Evolutionary conservation across 2,888 invertebrate species (phyloP), one percentile per base, ranked within the genome.

Genomic region (Dioctria rufipes): DNA sequence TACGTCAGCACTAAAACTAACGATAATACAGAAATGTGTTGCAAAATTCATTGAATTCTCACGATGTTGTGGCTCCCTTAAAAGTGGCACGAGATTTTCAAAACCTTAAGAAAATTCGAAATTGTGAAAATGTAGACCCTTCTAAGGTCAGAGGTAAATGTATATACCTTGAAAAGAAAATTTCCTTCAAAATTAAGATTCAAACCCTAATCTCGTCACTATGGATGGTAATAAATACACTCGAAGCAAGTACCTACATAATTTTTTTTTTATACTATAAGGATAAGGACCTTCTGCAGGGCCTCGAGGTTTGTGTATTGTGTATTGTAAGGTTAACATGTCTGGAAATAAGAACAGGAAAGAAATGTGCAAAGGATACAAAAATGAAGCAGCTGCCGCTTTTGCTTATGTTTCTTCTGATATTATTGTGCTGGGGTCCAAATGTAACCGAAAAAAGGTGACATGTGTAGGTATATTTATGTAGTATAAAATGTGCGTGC

Each of bases 381-480:
- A 46, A 46, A 46, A 8, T 46, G 46, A 46, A 46, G 46, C 46
- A 46, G 46, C 46, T 46, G 46, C 46, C 5, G 25, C 25, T 25
- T n/a, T 25, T 25, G 25, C 25, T 25, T 25, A 25, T 25, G 25
- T 25, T 25, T 8, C 46, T 8, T 46, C 5, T 5, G 40, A 43
- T 42, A 43, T 67, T 67, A 42, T 67, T 67, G 43, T 67, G 58
- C n/a, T 13, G 4, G 67, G 25, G 67, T 9, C 67, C 67, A 46
- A 67, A 13, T 67, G 67, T 67, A 67, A 67, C 67, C 67, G 67
- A 67, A 67, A 58, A 67, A 67, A 67, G 71, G 54, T 51, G 71
- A 71, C 71, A 71, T 54, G 54, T 54, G 54, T 54, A 54, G 54
- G 71, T 71, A 71, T 54, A 54, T 54, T 39, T 13, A 25, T 25